Base-by-base conservation (phyloP, 2,888 invertebrate species). In the Bellardia pandia region DNA sequence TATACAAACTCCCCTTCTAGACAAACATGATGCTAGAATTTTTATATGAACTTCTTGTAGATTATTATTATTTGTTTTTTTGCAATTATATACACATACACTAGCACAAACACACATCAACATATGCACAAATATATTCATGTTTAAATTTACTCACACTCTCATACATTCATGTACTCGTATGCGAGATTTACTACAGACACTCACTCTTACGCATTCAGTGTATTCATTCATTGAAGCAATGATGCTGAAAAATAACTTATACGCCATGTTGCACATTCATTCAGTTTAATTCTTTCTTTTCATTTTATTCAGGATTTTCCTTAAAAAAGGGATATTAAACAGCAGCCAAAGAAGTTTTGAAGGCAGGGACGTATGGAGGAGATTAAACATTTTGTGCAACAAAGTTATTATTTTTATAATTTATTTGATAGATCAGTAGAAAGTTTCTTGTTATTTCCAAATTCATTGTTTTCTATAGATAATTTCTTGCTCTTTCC, bases 181-280 rank as follows among this genome's bases (percentile, higher is more conserved):
- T 23, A 23, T 84, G 42, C 60, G 79, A 68, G 62, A 79, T 74
- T 74, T 75, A 60, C 16, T 30, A 69, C 33, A 45, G 13, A 33
- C 51, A 64, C 51, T 48, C 56, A 76, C 37, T 56, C n/a, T 13
- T 60, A 68, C 42, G 58, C 62, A 68, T 33, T 76, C 77, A 56
- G 23, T 64, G 53, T 40, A 51, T 78, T 66, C 72, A 74, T 74
- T 66, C 74, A 87, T 88, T 81, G 58, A 81, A 81, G 88, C 86
- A 86, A 86, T 88, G 84, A 86, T 86, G 88, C 84, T 88, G 85
- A 88, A 88, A 82, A 88, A 79, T 88, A 88, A 78, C 88, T 89
- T 88, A 86, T 84, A 82, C 85, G 77, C 81, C 79, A 84, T 77
- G 77, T 72, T 82, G 84, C 79, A 85, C 85, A 74, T 81, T 42